Evolutionary conservation across 2,888 invertebrate species (phyloP).

Genomic region (Nesidiocoris tenuis): DNA sequence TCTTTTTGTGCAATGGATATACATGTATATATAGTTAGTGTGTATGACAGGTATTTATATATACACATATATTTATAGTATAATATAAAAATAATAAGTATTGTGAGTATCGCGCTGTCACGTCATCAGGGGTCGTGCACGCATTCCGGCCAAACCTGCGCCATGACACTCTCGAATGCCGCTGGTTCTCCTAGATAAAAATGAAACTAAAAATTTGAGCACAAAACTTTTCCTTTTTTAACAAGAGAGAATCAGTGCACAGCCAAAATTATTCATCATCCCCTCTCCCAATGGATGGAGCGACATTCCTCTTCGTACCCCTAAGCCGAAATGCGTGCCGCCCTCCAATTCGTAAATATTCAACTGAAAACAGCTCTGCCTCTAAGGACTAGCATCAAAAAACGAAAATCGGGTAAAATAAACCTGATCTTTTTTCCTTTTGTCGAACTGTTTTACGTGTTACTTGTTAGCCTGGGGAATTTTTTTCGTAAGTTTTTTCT

Average conservation of each 20-base stretch:
- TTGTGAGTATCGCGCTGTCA: constrained; percentile 36
- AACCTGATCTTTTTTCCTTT: constrained; percentile 14
- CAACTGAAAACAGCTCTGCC: constrained; percentile 22
- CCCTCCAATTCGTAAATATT: neutral
- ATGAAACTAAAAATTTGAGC: constrained; percentile 37
- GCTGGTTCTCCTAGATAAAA: constrained; percentile 14
- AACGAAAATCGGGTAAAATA: constrained; percentile 13
- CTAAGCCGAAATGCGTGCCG: constrained; percentile 24
- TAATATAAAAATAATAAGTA: constrained; percentile 42
- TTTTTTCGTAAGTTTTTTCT: constrained; percentile 34
- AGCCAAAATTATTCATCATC: constrained; percentile 29
- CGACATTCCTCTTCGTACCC: constrained; percentile 3
- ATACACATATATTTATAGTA: constrained; percentile 40
- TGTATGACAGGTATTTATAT: constrained; percentile 31
- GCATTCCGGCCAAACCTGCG: constrained; percentile 30
- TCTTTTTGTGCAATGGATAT: constrained; percentile 41
- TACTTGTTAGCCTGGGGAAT: constrained; percentile 31
- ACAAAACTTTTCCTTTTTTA: constrained; percentile 19
- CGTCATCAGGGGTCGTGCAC: constrained; percentile 8
- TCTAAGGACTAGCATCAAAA: constrained; percentile 29
- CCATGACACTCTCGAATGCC: neutral
- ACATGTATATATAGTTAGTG: constrained; percentile 37
- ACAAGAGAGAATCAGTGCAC: constrained; percentile 27
- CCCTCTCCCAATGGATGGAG: neutral
- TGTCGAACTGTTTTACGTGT: neutral